A percentile compares a stretch with the other conserved stretches of the same genome.
phyloP scores from a whole-genome alignment of 2,113 vertebrate species.

The Sinocyclocheilus anshuiensis region DNA sequence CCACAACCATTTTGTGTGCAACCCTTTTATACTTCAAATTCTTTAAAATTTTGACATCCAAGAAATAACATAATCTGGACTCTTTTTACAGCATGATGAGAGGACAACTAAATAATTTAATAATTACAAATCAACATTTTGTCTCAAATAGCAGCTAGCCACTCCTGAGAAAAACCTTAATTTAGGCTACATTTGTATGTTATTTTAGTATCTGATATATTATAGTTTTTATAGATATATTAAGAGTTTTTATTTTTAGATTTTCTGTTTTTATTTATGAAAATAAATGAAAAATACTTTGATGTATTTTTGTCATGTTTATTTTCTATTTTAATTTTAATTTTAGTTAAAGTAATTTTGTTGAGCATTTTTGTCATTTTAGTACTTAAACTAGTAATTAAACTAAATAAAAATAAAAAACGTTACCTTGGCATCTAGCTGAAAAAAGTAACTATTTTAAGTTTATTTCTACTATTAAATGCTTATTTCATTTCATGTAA shows the following conservation, averaged over 20 bases:
- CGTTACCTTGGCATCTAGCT: neutral
- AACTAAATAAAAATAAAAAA: neutral
- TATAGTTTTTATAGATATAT: too few species aligned
- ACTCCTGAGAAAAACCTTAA: neutral
- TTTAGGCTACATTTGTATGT: too few species aligned
- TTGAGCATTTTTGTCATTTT: neutral
- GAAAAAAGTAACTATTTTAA: neutral
- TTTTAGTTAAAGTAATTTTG: neutral
- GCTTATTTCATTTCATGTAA: neutral
- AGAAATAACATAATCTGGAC: neutral
- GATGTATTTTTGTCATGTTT: neutral
- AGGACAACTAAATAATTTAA: neutral
- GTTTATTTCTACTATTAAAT: neutral
- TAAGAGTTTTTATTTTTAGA: neutral
- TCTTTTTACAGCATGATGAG: neutral
- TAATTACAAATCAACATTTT: neutral
- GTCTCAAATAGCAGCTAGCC: neutral
- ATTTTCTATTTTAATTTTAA: neutral
- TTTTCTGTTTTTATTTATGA: neutral
- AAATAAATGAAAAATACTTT: too few species aligned
- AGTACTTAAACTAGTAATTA: neutral
- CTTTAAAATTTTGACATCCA: neutral
- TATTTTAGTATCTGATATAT: too few species aligned
- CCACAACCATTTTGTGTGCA: neutral
- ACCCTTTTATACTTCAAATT: neutral